These are phyloP conservation scores for Batillaria attramentaria DNA, from an alignment of 1,140 invertebrate species.

Conservation along the genomic window DNA sequence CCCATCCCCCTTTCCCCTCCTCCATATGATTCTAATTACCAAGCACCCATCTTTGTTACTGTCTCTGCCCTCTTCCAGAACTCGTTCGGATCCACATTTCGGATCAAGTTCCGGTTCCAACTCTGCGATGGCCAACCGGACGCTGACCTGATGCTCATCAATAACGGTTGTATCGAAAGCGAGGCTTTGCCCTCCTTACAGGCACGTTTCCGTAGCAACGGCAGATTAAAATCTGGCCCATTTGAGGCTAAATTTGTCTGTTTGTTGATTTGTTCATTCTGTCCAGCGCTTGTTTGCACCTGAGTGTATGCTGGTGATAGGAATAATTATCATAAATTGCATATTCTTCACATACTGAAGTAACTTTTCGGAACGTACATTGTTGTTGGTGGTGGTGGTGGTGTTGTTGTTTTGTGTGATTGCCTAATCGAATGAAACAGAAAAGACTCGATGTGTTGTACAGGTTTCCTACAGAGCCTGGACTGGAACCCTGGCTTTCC, in stretches of 20 bases:
- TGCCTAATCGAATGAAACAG: not conserved
- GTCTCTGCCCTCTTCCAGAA: not conserved
- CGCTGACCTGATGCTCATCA: slow-evolving; percentile 35
- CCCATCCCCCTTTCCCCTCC: too few species aligned
- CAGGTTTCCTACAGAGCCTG: slow-evolving; percentile 35
- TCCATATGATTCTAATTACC: not conserved
- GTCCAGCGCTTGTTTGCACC: not conserved
- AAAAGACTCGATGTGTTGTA: not conserved
- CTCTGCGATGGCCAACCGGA: slow-evolving; percentile 37
- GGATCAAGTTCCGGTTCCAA: slow-evolving; percentile 43
- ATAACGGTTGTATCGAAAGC: slow-evolving; percentile 41
- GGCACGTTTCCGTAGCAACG: not conserved
- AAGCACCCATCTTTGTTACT: not conserved
- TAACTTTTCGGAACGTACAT: too few species aligned
- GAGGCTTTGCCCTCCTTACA: slow-evolving; percentile 10
- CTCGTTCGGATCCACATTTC: slow-evolving; percentile 33
- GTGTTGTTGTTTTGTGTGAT: not conserved
- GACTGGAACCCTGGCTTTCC: slow-evolving; percentile 16
- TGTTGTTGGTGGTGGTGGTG: slow-evolving; percentile 11
- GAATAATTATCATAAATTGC: not conserved
- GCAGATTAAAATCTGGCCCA: not conserved
- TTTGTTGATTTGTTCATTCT: not conserved
- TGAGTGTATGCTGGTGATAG: not conserved
- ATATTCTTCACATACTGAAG: not conserved
- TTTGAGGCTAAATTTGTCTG: not conserved